Conservation (phyloP, 2,888 invertebrate genomes). For the Dryobotodes eremita region DNA sequence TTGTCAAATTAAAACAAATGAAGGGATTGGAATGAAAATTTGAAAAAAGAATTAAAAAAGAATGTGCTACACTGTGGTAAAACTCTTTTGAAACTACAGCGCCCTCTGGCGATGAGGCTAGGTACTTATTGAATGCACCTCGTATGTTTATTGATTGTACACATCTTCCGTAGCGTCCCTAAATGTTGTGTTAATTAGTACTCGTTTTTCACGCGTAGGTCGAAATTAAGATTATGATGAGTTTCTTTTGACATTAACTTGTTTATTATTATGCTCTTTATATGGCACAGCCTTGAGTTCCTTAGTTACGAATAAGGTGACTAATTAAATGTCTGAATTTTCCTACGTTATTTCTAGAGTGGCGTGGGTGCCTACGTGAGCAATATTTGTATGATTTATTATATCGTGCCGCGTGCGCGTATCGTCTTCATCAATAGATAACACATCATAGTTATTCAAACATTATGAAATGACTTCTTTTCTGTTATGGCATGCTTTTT, state of each 20-base stretch:
- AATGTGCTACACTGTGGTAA: too few relatives aligned
- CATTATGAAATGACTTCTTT: slow-evolving; percentile 64
- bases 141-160: slow-evolving; percentile 36
- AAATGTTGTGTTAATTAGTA: slow-evolving; percentile 69
- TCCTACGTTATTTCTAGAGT: slow-evolving; percentile 83
- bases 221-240: slow-evolving; percentile 87
- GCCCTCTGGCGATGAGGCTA: too few relatives aligned
- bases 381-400: slow-evolving; percentile 75
- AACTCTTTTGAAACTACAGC: too few relatives aligned
- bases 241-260: slow-evolving; percentile 85
- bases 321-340: slow-evolving; percentile 88
- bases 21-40: too few relatives aligned
- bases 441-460: slow-evolving; percentile 60
- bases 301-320: slow-evolving; percentile 84
- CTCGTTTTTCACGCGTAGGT: slow-evolving; percentile 84
- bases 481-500: slow-evolving; percentile 68
- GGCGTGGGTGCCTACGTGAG: slow-evolving; percentile 81
- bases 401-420: slow-evolving; percentile 62
- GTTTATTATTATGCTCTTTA: slow-evolving; percentile 87
- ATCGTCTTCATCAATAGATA: slow-evolving; percentile 59
- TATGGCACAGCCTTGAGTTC: slow-evolving; percentile 87
- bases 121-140: too few relatives aligned
- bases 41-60: too few relatives aligned
- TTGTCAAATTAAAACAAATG: too few relatives aligned
- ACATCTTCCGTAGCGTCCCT: slow-evolving; percentile 43